Evolutionary conservation across 2,888 invertebrate genomes (phyloP), one percentile per base, ranked within the genome.

Genomic region (Cheilosia variabilis): DNA sequence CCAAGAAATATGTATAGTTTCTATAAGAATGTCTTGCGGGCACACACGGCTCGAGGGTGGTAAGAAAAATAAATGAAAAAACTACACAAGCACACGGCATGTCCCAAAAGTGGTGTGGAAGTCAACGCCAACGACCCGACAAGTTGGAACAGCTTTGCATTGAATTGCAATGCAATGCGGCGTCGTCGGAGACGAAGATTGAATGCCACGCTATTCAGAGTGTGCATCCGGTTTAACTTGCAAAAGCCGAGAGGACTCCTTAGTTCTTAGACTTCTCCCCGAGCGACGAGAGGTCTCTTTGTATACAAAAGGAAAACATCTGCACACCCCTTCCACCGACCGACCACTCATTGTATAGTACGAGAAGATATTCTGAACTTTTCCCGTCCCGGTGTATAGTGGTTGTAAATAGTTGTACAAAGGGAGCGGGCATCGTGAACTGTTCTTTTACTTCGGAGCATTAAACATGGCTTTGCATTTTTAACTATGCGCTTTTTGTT

Each of bases 101-200:
- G 24, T 52, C 3, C 69, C 57, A 45, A 78, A 62, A 58, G 55
- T 53, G 17, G 34, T 71, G 34, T 71, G 22, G 53, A 83, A 73
- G 79, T 79, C 69, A 84, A 84, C 65, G 73, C 69, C 83, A 84
- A 79, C 69, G 68, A 75, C 79, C 69, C 75, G 65, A 69, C 83
- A 84, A 79, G 58, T 75, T 75, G 79, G 63, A 79, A 57, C 63
- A 73, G 82, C 82, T 62, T 63, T 63, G 52, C 69, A 78, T 78
- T 78, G 73, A 69, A 78, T 66, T 78, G 82, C 66, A 78, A 37
- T 72, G 77, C 52, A 57, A 52, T 65, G 37, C 60, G 55, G 24
- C 52, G 47, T 15, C 52, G 47, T 15, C 55, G 43, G 37, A 72
- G 77, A 77, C 57, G 72, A 71, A 78, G 66, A 83, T 68, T 77